phyloP scores from a whole-genome alignment of 2,888 invertebrate species.

The Piscicola geometra region DNA sequence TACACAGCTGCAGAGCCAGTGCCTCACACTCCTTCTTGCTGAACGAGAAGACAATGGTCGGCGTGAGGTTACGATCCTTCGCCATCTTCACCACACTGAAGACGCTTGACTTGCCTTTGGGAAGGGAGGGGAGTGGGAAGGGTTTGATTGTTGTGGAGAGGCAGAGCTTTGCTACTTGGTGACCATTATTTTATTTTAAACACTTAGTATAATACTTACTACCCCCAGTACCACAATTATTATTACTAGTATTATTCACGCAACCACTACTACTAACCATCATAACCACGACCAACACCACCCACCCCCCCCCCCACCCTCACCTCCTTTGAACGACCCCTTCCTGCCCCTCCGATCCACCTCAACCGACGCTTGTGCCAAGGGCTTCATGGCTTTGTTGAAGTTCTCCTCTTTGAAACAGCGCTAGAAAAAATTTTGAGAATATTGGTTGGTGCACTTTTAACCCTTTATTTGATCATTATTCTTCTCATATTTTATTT shows the following conservation, averaged over 20 bases:
- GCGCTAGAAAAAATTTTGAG: constrained; percentile 61
- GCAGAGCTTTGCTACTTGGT: too few relatives aligned
- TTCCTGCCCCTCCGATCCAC: constrained; percentile 56
- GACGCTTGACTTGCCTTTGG: constrained; percentile 67
- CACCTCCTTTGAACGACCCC: constrained; percentile 51
- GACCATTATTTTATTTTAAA: too few relatives aligned
- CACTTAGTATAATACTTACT: too few relatives aligned
- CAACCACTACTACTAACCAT: too few relatives aligned
- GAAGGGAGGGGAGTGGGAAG: neutral
- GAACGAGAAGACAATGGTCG: constrained; percentile 97
- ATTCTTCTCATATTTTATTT: neutral
- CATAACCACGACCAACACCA: too few relatives aligned
- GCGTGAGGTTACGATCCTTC: constrained; percentile 93
- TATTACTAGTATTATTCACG: too few relatives aligned
- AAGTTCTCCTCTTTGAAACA: constrained; percentile 95
- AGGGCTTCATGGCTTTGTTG: constrained; percentile 87
- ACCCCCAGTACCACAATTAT: too few relatives aligned
- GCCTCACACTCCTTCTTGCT: constrained; percentile 96
- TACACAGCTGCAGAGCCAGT: constrained; percentile 93
- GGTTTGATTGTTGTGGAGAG: neutral
- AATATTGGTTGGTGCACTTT: too few relatives aligned
- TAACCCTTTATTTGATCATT: neutral
- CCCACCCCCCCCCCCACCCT: too few relatives aligned
- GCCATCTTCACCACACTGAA: constrained; percentile 98
- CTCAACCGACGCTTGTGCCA: constrained; percentile 71